Evolutionary conservation across 35 echinoderm and acorn worm genomes (phyloP).

Genomic region (Apostichopus parvimensis): DNA sequence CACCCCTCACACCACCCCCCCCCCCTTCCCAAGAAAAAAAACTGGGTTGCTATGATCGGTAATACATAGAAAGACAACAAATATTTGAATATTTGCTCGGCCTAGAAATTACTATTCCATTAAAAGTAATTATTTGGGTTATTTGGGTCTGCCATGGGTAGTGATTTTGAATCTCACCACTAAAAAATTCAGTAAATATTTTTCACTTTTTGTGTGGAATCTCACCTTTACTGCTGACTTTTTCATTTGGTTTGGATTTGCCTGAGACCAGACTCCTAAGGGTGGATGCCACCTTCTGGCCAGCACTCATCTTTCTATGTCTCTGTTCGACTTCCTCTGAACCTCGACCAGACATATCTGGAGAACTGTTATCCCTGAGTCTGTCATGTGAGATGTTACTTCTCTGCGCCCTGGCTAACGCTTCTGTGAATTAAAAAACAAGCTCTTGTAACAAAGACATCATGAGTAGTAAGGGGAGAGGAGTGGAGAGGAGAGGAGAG

Average conservation of each 20-base stretch:
- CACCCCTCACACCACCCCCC: too few relatives aligned
- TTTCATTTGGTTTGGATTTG: conserved; percentile 31
- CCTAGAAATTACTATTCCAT: too few relatives aligned
- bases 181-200: too few relatives aligned
- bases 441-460: not conserved
- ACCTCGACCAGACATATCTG: not conserved
- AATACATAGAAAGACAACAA: too few relatives aligned
- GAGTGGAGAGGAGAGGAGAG: not conserved
- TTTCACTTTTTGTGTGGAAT: too few relatives aligned
- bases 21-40: too few relatives aligned
- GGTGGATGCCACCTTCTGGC: conserved; percentile 37
- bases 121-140: too few relatives aligned
- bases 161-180: too few relatives aligned
- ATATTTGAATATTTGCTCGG: too few relatives aligned
- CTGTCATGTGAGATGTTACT: not conserved
- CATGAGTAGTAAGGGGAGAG: not conserved
- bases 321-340: not conserved
- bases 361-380: conserved; percentile 3
- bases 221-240: conserved; percentile 15
- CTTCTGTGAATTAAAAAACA: not conserved
- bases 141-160: too few relatives aligned
- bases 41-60: too few relatives aligned
- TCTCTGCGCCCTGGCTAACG: not conserved
- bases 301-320: conserved; percentile 17
- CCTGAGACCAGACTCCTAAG: conserved; percentile 27